phyloP scores from a whole-genome alignment of 2,888 invertebrate species.

The Tipula vernalis region DNA sequence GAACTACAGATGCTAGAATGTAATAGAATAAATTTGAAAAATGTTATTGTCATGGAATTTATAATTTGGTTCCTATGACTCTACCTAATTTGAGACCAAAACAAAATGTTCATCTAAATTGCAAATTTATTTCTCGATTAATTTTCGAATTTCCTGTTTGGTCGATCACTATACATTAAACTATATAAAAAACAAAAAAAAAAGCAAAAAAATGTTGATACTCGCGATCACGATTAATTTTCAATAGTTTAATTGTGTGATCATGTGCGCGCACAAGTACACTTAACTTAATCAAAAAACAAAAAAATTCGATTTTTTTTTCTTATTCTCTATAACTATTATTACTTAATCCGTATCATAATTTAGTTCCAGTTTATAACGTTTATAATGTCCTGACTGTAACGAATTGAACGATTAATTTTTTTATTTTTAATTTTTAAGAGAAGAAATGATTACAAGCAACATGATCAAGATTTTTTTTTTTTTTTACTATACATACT shows the following conservation, averaged over 20 bases:
- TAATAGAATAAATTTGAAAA: not conserved
- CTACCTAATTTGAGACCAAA: not conserved
- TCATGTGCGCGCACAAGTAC: constrained; percentile 4
- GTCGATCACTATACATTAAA: not conserved
- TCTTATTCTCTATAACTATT: not conserved
- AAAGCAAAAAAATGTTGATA: not conserved
- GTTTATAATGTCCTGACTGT: not conserved
- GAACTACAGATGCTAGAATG: not conserved
- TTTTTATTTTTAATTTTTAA: not conserved
- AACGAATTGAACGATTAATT: not conserved
- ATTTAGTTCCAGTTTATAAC: not conserved
- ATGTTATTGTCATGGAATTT: not conserved
- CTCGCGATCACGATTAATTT: not conserved
- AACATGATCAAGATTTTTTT: not conserved
- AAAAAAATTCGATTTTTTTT: not conserved
- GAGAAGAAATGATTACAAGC: not conserved
- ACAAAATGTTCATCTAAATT: not conserved
- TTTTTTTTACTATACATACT: no score
- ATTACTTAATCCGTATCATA: constrained; percentile 4
- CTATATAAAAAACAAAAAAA: no score
- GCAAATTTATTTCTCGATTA: not conserved
- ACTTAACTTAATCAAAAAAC: not conserved
- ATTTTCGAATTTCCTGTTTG: not conserved
- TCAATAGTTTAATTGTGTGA: not conserved
- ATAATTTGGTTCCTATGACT: not conserved